Percentiles rank a stretch among this genome's conserved stretches.
phyloP scores from a whole-genome alignment of 2,113 vertebrate genomes.

The Girardinichthys multiradiatus region DNA sequence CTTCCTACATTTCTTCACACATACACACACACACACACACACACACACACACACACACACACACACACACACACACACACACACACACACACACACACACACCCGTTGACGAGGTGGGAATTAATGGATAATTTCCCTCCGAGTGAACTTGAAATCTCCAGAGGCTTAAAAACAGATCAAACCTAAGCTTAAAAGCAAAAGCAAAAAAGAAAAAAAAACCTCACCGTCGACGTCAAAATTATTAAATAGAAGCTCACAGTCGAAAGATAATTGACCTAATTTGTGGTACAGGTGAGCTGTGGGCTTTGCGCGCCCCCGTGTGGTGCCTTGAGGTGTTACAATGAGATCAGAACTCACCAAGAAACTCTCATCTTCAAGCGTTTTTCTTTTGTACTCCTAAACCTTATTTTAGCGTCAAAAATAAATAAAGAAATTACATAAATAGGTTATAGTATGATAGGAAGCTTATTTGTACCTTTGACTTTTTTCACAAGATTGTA shows the following conservation, averaged over 20 bases:
- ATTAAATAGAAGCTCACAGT: background rate
- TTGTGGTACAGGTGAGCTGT: background rate
- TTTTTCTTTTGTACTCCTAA: no score
- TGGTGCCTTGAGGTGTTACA: background rate
- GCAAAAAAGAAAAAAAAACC: fast-evolving
- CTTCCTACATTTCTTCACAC: slow-evolving; percentile 66
- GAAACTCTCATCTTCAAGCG: background rate
- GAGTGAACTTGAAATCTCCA: background rate
- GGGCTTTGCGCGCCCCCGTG: background rate
- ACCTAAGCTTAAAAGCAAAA: background rate
- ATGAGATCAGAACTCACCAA: background rate
- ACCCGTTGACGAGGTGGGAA: slow-evolving; percentile 16
- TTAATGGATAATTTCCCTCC: background rate
- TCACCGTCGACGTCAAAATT: background rate
- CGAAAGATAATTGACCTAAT: slow-evolving; percentile 14
- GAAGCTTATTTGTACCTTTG: no score
- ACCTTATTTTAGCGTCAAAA: no score
- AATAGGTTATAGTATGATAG: no score
- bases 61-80: background rate
- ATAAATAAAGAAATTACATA: no score
- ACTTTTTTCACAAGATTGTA: no score
- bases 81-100: background rate
- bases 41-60: background rate
- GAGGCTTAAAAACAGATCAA: background rate
- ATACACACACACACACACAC: background rate